Base-by-base conservation (phyloP, 1,140 invertebrate species). In the Bombus fervidus region DNA sequence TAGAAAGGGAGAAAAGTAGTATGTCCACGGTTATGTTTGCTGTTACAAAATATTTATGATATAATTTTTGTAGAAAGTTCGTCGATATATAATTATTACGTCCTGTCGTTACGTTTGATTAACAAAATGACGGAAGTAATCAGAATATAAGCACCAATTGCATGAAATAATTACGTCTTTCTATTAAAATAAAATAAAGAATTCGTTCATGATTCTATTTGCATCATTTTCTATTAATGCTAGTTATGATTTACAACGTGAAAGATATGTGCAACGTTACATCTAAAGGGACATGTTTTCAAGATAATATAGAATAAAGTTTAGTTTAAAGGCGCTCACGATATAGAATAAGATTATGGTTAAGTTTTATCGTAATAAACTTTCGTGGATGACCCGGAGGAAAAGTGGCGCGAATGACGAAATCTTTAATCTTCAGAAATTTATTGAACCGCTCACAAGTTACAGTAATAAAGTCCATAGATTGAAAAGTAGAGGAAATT, bases 181-280 rank as follows among this genome's bases (percentile, higher is more conserved):
- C 59, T 62, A 8, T 53, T 10, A 12, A 71, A 57, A 13, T 18
- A 31, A 77, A 64, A 68, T 6, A 18, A 74, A 13, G 28, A 28
- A 53, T 53, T 53, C 18, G 34, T 39, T 73, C 64, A 62, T 71
- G 25, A 22, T 41, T 41, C n/a, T 43, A 41, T 57, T 43, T n/a
- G 34, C 41, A 53, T 78, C 74, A 43, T 53, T 53, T 37, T 43
- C 0, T 5, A 34, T 59, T 34, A 75, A 87, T 39, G 75, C 31
- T 39, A 68, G 12, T 68, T 47, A 59, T 22, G 39, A 64, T 64
- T 83, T 74, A 62, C 31, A 69, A 9, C 9, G 18, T 4, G 66
- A 87, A 79, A 75, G 76, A 10, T 75, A 18, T 47, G 57, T 47
- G 28, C 77, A 79, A 69, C 5, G 47, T 22, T 39, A 37, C 62